Evolutionary conservation across 1,140 invertebrate genomes (phyloP).

Genomic region (Heliconius nattereri): DNA sequence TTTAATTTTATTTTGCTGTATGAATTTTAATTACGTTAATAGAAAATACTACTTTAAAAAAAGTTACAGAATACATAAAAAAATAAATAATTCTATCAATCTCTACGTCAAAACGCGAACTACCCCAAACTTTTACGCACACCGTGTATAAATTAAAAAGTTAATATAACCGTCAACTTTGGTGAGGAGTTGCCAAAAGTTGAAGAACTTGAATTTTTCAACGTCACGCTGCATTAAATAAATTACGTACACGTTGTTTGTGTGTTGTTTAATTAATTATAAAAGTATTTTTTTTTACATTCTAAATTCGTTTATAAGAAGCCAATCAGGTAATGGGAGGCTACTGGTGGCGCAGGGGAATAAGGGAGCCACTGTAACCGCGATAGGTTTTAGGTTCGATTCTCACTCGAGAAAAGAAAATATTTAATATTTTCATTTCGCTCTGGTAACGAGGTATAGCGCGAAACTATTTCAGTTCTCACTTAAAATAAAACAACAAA

Average conservation of each 20-base stretch:
- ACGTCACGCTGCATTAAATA: slow-evolving; percentile 18
- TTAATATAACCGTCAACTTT: slow-evolving; percentile 14
- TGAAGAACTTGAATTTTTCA: slow-evolving; percentile 18
- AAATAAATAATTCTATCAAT: slow-evolving; percentile 4
- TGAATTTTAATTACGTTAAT: too few relatives aligned
- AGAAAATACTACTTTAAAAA: not conserved
- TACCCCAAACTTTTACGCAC: slow-evolving; percentile 1
- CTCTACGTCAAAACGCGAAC: not conserved
- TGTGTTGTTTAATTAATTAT: not conserved
- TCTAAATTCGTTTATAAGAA: too few relatives aligned
- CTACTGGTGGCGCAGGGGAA: too few relatives aligned
- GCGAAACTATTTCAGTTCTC: too few relatives aligned
- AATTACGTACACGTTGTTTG: slow-evolving; percentile 18
- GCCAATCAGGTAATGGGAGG: too few relatives aligned
- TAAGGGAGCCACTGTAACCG: too few relatives aligned
- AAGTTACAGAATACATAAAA: not conserved
- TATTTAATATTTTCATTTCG: too few relatives aligned
- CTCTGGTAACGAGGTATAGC: too few relatives aligned
- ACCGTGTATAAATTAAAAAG: slow-evolving; percentile 13
- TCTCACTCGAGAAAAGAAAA: too few relatives aligned
- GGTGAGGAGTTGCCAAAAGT: not conserved
- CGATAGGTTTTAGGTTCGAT: too few relatives aligned
- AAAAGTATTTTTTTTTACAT: not conserved
- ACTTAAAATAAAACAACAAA: too few relatives aligned
- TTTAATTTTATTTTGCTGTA: too few relatives aligned